Base-by-base conservation (phyloP, 2,888 invertebrate species). In the Fissipunctia ypsillon region DNA sequence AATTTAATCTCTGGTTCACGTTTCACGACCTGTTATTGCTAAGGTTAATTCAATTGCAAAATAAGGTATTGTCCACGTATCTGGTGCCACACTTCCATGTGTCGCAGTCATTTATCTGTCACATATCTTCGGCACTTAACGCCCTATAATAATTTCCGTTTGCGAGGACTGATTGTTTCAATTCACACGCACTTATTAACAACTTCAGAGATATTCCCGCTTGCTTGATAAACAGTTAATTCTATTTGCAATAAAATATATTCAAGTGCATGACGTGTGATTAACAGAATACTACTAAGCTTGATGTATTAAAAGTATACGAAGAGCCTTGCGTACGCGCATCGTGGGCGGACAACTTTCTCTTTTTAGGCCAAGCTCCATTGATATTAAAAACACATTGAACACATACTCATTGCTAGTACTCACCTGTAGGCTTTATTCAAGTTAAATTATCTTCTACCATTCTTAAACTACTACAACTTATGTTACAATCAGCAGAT, bases 281-380 rank as follows among this genome's bases (percentile, higher is more conserved):
- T 81, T 80, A 80, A 76, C 83, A 77, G 70, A 81, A 78, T 72
- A 75, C 80, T 72, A 87, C 86, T 87, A 84, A 87, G 76, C 78
- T 79, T 76, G 76, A 80, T 80, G 69, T 78, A 84, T 83, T 74
- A 69, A 76, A 76, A 69, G 75, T 78, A 71, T 78, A 80, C 76
- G 80, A 83, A 84, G 86, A 87, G 78, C 83, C 88, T 88, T 90
- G 90, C 88, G 87, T 83, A 74, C 82, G 81, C 85, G 86, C 88
- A 80, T 77, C 85, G 93, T 93, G 93, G 94, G 94, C 92, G 93
- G 92, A 93, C 93, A 91, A 94, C 95, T 95, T 95, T 95, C 95
- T 93, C 94, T 94, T 93, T 90, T 88, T 81, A 78, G 79, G 84
- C 82, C 86, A 86, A 87, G 83, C 85, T 86, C 88, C 71, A 84